Evolutionary conservation across 2,888 invertebrate species (phyloP), one percentile per base, ranked within the genome.

Genomic region (Spodoptera exigua): DNA sequence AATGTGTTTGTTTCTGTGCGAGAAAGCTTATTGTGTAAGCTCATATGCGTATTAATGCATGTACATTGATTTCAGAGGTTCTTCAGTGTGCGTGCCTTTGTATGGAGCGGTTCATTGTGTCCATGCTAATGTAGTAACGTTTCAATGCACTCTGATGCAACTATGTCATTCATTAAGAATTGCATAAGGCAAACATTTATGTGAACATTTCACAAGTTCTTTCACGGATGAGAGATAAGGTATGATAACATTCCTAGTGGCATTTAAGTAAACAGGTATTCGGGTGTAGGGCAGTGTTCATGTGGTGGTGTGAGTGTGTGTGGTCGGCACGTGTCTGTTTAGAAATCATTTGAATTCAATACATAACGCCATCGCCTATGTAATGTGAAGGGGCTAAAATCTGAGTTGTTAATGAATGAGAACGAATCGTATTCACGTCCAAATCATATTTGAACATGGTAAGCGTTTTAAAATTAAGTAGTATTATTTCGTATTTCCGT

Each of bases 51-150:
- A 81, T 83, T 80, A 78, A 83, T 81, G 73, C 78, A 83, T 85
- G 80, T 83, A 81, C 83, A 85, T 86, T 82, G 78, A 85, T 85
- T 89, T 82, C 77, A 82, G 79, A 72, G 65, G 60, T 70, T 79
- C 79, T 84, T 84, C 81, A 85, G 80, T 80, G 76, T 70, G 62
- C 63, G 60, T 61, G 69, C 74, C 79, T 78, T 75, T 76, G 72
- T 76, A 69, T 66, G 61, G 75, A 67, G 66, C 65, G 60, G 67
- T 58, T 75, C 80, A 86, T 89, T 88, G 88, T 88, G 67, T 80
- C 63, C 76, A 88, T 89, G 86, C 80, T 86, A 89, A 89, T 88
- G 70, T 70, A 70, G 68, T 68, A n/a, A 41, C 74, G 70, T 82
- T 82, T 78, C 80, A 77, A 69, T 83, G 80, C 76, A 80, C 79